Evolutionary conservation across 2,797 vertebrate species (phyloP).

Genomic region (Platalea minor): DNA sequence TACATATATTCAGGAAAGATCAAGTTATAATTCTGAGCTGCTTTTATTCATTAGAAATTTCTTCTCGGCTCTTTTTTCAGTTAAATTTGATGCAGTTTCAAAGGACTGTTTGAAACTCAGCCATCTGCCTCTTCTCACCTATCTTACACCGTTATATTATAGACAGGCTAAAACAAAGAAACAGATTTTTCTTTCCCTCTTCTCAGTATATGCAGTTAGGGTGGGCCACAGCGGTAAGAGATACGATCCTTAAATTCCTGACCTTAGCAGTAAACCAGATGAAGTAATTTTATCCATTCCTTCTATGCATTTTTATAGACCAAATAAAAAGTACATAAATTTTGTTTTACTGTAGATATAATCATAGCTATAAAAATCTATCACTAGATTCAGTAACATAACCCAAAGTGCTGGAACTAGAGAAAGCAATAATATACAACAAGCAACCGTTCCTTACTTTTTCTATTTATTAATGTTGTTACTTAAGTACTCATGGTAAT

Average conservation of each 20-base stretch:
- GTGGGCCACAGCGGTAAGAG: not conserved
- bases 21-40: not conserved
- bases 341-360: constrained; percentile 48
- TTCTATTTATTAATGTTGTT: not conserved
- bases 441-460: not conserved
- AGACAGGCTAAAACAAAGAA: not conserved
- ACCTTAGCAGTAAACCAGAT: not conserved
- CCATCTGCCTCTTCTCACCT: not conserved
- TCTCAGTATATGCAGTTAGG: not conserved
- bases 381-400: constrained; percentile 24
- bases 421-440: not conserved
- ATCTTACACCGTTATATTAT: not conserved
- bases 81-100: not conserved
- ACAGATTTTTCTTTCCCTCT: not conserved
- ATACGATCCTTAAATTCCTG: not conserved
- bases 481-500: not conserved
- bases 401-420: not conserved
- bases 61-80: not conserved
- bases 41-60: not conserved
- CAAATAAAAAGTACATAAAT: constrained; percentile 58
- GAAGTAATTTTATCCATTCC: constrained; percentile 10
- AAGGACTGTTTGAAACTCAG: not conserved
- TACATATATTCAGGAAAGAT: not conserved
- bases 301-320: constrained; percentile 40
- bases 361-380: constrained; percentile 58